Conservation (phyloP, 2,888 invertebrate species). For the Scaptomyza parva region DNA sequence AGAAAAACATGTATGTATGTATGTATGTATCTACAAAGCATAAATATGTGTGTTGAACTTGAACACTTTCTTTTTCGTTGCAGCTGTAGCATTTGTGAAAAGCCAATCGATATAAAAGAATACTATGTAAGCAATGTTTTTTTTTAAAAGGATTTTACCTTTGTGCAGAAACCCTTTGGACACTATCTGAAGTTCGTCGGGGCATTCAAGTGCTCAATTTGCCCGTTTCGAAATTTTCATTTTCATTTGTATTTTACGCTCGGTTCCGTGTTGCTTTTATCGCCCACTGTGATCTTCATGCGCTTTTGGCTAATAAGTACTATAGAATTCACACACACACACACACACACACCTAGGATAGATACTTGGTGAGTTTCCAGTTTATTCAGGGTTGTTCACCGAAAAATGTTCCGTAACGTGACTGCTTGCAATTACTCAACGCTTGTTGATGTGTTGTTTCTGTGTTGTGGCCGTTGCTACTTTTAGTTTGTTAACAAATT, state of each 20-base stretch:
- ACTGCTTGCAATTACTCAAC: constrained; percentile 80
- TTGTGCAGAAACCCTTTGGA: constrained; percentile 8
- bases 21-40: neutral
- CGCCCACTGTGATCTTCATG: constrained; percentile 76
- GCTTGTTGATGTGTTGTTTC: constrained; percentile 29
- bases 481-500: constrained; percentile 84
- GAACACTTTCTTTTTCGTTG: constrained; percentile 7
- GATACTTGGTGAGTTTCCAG: constrained; percentile 3
- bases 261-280: constrained; percentile 54
- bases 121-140: constrained; percentile 21
- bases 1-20: constrained; percentile 5
- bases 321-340: constrained; percentile 21
- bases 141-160: constrained; percentile 38
- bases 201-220: constrained; percentile 82
- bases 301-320: constrained; percentile 74
- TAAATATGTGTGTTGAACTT: constrained; percentile 4
- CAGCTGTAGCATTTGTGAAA: constrained; percentile 17
- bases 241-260: constrained; percentile 53
- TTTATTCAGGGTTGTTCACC: constrained; percentile 38
- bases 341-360: neutral
- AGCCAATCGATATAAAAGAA: constrained; percentile 18
- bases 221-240: constrained; percentile 60
- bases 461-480: constrained; percentile 76
- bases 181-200: constrained; percentile 10
- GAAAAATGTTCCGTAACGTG: constrained; percentile 62